A percentile compares a stretch with the other conserved stretches of the same genome.
These are phyloP conservation scores for Pseudobourletiella spinata DNA, from an alignment of 1,140 invertebrate genomes.

Conservation along the genomic window DNA sequence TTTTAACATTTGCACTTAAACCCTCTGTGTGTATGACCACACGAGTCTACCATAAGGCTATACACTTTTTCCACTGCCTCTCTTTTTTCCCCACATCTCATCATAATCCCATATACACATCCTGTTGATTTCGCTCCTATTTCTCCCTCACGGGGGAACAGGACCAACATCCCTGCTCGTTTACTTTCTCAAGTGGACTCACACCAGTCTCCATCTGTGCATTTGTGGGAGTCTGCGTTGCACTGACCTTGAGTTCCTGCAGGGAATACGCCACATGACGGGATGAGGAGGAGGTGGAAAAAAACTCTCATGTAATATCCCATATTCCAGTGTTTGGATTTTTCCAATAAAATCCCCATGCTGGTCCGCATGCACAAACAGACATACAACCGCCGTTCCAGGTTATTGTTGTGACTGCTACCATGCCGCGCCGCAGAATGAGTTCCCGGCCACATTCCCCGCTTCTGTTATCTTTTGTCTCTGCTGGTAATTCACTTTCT, in stretches of 20 bases:
- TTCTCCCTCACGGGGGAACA: background rate
- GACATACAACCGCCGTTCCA: background rate
- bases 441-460: background rate
- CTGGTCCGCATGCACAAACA: background rate
- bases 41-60: background rate
- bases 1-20: background rate
- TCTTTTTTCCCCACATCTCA: background rate
- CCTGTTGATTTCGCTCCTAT: background rate
- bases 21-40: background rate
- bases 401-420: background rate
- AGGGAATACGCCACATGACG: no score
- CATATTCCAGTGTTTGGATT: background rate
- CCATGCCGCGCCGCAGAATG: background rate
- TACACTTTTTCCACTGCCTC: background rate
- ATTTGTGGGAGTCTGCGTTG: no score
- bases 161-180: background rate
- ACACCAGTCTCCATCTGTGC: no score
- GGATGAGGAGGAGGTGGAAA: no score
- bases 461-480: conserved; percentile 6
- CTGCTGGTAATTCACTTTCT: background rate
- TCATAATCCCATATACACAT: background rate
- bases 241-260: no score
- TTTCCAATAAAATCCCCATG: background rate
- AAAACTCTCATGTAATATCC: background rate
- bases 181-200: background rate